Percentiles rank a stretch among this genome's conserved stretches.
Conservation (phyloP, 1,140 invertebrate species). For the Lasioglossum albipes region DNA sequence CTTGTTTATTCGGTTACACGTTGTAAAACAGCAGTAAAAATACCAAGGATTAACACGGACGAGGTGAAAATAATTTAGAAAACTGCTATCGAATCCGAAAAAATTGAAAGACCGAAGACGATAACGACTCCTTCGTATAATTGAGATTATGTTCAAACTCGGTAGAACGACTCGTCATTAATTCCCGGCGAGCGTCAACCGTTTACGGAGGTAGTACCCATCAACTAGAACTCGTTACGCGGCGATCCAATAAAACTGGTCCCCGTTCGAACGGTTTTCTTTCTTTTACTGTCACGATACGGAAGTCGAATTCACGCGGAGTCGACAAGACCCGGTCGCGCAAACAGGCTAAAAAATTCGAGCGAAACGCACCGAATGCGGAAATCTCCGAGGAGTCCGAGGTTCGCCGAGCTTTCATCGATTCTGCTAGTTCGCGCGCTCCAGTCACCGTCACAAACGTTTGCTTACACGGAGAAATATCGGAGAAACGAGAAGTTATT, state of each 20-base stretch:
- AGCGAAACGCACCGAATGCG: constrained; percentile 10
- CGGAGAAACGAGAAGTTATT: constrained; percentile 33
- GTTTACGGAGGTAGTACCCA: background rate
- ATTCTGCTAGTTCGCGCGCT: background rate
- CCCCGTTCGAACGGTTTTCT: background rate
- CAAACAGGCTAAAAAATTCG: constrained; percentile 27
- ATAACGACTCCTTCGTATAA: too few species aligned
- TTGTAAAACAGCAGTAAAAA: too few species aligned
- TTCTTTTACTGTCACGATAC: background rate
- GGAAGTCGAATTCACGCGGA: background rate
- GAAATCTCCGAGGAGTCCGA: constrained; percentile 25
- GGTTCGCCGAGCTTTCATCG: constrained; percentile 23
- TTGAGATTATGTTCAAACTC: too few species aligned
- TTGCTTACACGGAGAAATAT: constrained; percentile 1
- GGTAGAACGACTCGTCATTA: background rate
- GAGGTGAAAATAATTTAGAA: too few species aligned
- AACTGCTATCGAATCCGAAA: too few species aligned
- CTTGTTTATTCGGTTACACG: too few species aligned
- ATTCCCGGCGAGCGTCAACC: background rate
- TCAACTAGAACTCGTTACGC: background rate
- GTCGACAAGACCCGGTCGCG: background rate
- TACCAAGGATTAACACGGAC: too few species aligned
- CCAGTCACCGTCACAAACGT: constrained; percentile 1
- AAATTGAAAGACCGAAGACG: too few species aligned
- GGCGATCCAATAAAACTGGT: background rate